Evolutionary conservation across 1,140 invertebrate genomes (phyloP), one percentile per base, ranked within the genome.

Genomic region (Scaptomyza graminum): DNA sequence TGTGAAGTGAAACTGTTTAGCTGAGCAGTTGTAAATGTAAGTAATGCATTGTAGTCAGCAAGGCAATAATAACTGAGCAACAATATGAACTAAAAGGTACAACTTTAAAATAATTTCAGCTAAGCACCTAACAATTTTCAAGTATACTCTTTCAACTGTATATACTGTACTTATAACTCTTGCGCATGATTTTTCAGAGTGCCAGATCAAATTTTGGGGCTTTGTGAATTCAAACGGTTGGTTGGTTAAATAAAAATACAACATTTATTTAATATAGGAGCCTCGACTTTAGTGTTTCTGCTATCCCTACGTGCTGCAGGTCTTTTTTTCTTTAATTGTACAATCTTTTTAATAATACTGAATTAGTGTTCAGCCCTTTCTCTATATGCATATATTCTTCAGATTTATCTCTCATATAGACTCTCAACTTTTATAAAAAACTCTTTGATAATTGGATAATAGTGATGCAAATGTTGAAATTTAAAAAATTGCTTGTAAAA

Each of bases 21-120:
- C 60, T 62, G 13, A 39, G 11, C 39, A 55, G 51, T 51, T 41
- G 41, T 54, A 16, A 65, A 65, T 65, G 43, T 65, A 56, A 56
- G 52, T 65, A 56, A 65, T 25, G 25, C 37, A 31, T 28, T 25
- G 3, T 44, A 41, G 41, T 43, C 22, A 16, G 39, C 39, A 56
- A 25, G 8, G n/a, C 37, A 56, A 43, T 25, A 56, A 28, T 15
- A 28, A 25, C 13, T 11, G 9, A 52, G 34, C n/a, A 11, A 52
- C 13, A 11, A 57, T 34, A 22, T 18, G 16, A 47, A 60, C 13
- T 9, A 12, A 63, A 52, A 54, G 46, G 31, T 61, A 50, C 31
- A 9, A 9, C 25, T 41, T 4, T 13, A 43, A 22, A 22, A 49
- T 28, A 34, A 50, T 25, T 51, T 61, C 12, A 22, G 13, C 15